Conservation (phyloP, 2,113 vertebrate species). For the Haemorhous mexicanus region DNA sequence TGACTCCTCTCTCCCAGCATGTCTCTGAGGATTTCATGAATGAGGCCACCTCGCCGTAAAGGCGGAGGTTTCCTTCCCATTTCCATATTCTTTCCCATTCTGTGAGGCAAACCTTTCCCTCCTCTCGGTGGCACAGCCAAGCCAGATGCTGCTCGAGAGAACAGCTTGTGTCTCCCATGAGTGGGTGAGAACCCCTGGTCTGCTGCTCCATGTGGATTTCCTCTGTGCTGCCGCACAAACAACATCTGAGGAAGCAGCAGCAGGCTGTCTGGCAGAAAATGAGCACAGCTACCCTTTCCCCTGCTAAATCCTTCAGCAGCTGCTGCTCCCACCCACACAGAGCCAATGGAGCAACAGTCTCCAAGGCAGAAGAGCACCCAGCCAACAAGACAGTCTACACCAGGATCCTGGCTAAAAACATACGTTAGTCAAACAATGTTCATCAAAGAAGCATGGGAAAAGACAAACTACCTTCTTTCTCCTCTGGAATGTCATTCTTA, state of each 20-base stretch:
- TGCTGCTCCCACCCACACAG: not conserved
- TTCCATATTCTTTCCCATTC: not conserved
- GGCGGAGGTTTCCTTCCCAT: not conserved
- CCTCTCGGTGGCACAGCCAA: not conserved
- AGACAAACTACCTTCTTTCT: conserved; percentile 42
- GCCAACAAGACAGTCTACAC: not conserved
- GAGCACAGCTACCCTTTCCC: conserved; percentile 1
- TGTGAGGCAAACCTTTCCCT: conserved; percentile 2
- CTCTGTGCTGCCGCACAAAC: conserved; percentile 44
- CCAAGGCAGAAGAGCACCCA: not conserved
- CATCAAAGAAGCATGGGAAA: not conserved
- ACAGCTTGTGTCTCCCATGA: conserved; percentile 28
- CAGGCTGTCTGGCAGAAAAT: not conserved
- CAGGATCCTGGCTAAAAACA: not conserved
- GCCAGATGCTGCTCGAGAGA: conserved; percentile 31
- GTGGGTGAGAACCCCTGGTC: conserved; percentile 50
- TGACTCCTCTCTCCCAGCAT: not conserved
- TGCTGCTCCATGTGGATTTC: conserved; percentile 46
- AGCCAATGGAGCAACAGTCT: not conserved
- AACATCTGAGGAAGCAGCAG: conserved; percentile 55
- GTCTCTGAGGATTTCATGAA: not conserved
- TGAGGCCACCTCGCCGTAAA: not conserved
- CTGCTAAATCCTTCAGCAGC: conserved; percentile 5
- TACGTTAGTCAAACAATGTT: rapidly evolving
- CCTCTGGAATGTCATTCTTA: not conserved